Percentiles rank a stretch among this genome's conserved stretches.
Evolutionary conservation across 2,113 vertebrate species (phyloP).

Genomic region (Ptychochromis oligacanthus): DNA sequence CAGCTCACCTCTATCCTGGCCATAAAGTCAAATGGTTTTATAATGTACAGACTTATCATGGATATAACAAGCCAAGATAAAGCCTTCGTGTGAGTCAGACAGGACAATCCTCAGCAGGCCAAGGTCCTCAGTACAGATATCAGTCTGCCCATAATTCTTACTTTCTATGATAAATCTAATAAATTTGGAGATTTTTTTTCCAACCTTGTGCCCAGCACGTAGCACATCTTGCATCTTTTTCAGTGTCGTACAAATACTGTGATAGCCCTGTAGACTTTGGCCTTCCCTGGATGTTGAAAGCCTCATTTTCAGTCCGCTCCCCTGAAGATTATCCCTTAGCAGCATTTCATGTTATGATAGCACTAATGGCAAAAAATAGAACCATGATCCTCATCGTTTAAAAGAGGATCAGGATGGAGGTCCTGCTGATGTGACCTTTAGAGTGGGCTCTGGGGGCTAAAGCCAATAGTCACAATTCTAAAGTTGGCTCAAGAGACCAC

Average conservation of each 20-base stretch:
- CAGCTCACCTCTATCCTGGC: slow-evolving; percentile 39
- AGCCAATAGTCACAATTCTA: slow-evolving; percentile 32
- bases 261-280: slow-evolving; percentile 10
- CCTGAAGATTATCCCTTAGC: slow-evolving; percentile 55
- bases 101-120: neutral
- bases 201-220: neutral
- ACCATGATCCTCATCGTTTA: slow-evolving; percentile 50
- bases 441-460: slow-evolving; percentile 27
- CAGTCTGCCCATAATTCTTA: neutral
- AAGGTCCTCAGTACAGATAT: neutral
- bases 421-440: slow-evolving; percentile 52
- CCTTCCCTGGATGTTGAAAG: slow-evolving; percentile 16
- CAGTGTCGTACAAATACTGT: neutral
- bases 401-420: slow-evolving; percentile 67
- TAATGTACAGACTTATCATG: slow-evolving; percentile 14
- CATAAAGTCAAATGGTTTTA: slow-evolving; percentile 31
- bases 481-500: slow-evolving; percentile 16
- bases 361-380: slow-evolving; percentile 61
- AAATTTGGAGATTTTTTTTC: neutral
- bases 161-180: neutral
- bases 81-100: neutral
- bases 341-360: slow-evolving; percentile 59
- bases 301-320: neutral
- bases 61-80: neutral
- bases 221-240: neutral